Evolutionary conservation across 2,113 vertebrate species (phyloP).

Genomic region (Paracanthobrama guichenoti): DNA sequence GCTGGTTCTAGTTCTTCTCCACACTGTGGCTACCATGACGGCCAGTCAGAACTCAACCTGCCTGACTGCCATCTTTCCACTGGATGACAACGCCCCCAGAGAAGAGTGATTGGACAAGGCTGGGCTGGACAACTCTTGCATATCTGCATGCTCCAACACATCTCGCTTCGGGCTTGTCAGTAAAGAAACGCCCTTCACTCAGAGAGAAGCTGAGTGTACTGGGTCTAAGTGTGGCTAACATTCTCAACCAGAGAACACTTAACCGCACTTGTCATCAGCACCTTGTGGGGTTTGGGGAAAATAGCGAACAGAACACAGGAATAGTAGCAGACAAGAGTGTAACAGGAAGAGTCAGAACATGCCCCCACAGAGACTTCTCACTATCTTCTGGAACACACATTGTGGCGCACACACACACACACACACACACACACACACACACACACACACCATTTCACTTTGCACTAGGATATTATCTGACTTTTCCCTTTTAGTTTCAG

Average conservation of each 20-base stretch:
- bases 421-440: background rate
- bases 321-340: slow-evolving; percentile 4
- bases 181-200: slow-evolving; percentile 25
- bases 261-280: slow-evolving; percentile 49
- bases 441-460: slow-evolving; percentile 40
- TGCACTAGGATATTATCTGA: slow-evolving; percentile 43
- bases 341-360: slow-evolving; percentile 41
- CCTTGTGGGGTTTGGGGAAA: slow-evolving; percentile 43
- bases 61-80: slow-evolving; percentile 81
- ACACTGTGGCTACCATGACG: slow-evolving; percentile 94
- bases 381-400: slow-evolving; percentile 41
- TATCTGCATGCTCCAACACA: slow-evolving; percentile 49
- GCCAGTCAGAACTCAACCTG: slow-evolving; percentile 89
- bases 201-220: slow-evolving; percentile 37
- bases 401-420: background rate
- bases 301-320: slow-evolving; percentile 22
- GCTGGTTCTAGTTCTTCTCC: slow-evolving; percentile 93
- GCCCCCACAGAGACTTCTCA: slow-evolving; percentile 38
- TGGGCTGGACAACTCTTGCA: slow-evolving; percentile 34
- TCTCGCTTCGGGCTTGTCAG: background rate
- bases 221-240: slow-evolving; percentile 10
- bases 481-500: slow-evolving; percentile 47
- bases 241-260: slow-evolving; percentile 25
- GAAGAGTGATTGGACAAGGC: slow-evolving; percentile 80
- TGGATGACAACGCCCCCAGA: slow-evolving; percentile 88